Conservation (phyloP, 2,888 invertebrate genomes). For the Ethmia dodecea region DNA sequence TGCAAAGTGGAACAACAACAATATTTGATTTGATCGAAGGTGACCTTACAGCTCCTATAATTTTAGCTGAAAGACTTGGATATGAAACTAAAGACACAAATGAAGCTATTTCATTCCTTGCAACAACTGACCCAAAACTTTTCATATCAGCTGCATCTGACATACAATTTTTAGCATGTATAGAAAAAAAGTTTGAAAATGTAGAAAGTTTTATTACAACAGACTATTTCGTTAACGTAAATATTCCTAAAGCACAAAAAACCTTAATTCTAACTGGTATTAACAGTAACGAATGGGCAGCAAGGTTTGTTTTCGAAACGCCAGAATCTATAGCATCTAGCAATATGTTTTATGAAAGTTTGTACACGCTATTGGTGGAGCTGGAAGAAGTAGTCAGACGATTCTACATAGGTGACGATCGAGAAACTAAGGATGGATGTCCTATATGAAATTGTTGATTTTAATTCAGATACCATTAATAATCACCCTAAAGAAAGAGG, state of each 20-base stretch:
- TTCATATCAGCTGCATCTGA: conserved; percentile 27
- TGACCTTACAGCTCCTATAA: conserved; percentile 28
- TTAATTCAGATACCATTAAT: conserved; percentile 22
- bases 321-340: conserved; percentile 11
- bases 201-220: conserved; percentile 35
- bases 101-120: conserved; percentile 34
- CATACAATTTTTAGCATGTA: conserved; percentile 33
- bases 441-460: conserved; percentile 18
- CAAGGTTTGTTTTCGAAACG: conserved; percentile 15
- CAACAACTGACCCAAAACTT: conserved; percentile 21
- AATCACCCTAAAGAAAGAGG: conserved; percentile 22
- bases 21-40: conserved; percentile 29
- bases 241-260: conserved; percentile 30
- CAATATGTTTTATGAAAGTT: conserved; percentile 2
- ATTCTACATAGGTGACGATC: conserved; percentile 27
- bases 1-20: conserved; percentile 40
- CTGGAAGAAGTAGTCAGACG: conserved; percentile 20
- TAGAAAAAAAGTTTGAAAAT: conserved; percentile 36
- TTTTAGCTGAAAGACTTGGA: conserved; percentile 33
- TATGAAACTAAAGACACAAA: conserved; percentile 21
- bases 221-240: conserved; percentile 30
- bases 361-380: conserved; percentile 15
- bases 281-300: conserved; percentile 33
- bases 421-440: conserved; percentile 13
- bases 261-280: conserved; percentile 44